These are phyloP conservation scores for Chiridota heheva DNA, from an alignment of 35 echinoderm and acorn worm genomes.

Conservation along the genomic window DNA sequence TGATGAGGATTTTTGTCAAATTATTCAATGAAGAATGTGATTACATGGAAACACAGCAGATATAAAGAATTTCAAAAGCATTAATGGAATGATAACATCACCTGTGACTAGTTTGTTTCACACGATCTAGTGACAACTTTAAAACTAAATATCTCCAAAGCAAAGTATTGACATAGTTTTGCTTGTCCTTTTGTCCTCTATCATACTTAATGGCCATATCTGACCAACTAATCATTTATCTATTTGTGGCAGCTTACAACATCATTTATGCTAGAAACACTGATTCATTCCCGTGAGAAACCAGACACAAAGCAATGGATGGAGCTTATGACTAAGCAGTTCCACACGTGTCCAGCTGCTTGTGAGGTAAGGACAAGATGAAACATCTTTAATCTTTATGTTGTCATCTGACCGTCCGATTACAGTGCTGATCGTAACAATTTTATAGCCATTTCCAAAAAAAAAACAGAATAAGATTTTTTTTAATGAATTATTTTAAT, in stretches of 20 bases:
- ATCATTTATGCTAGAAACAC: conserved; percentile 75
- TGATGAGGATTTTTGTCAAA: too few species aligned
- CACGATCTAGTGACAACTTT: too few species aligned
- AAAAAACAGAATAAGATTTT: background rate
- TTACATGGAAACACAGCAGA: too few species aligned
- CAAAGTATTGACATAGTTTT: too few species aligned
- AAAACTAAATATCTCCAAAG: too few species aligned
- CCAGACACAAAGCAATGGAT: conserved; percentile 82
- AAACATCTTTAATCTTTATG: background rate
- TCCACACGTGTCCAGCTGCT: conserved; percentile 70
- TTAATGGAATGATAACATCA: too few species aligned
- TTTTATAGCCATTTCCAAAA: background rate
- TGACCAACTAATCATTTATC: background rate
- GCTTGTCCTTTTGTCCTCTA: too few species aligned
- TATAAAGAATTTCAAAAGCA: too few species aligned
- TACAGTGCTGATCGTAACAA: background rate
- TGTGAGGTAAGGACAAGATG: conserved; percentile 66
- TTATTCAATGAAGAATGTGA: too few species aligned
- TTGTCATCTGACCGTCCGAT: background rate
- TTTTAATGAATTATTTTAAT: too few species aligned
- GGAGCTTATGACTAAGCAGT: conserved; percentile 90
- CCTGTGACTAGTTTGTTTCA: too few species aligned
- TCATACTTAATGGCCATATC: too few species aligned
- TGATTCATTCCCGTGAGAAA: conserved; percentile 85
- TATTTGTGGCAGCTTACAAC: conserved; percentile 62